Conservation (phyloP, 2,113 vertebrate species). For the Colistium nudipinnis region DNA sequence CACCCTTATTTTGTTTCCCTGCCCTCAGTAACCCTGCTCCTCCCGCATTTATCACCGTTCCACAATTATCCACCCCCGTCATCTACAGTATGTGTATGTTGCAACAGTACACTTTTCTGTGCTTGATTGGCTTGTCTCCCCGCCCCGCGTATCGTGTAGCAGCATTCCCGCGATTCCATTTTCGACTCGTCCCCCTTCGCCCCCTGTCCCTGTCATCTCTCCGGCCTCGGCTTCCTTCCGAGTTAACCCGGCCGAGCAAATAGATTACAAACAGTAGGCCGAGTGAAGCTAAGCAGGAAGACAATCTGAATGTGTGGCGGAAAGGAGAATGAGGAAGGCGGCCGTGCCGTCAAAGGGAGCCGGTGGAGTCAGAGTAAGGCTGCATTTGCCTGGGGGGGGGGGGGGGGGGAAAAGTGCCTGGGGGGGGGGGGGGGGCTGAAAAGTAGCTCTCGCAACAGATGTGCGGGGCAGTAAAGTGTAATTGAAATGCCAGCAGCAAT, state of each 20-base stretch:
- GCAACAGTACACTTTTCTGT: neutral
- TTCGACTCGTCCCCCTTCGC: neutral
- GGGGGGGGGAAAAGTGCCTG: no score
- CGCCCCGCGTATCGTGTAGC: slow-evolving; percentile 28
- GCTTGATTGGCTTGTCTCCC: slow-evolving; percentile 39
- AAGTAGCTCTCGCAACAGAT: slow-evolving; percentile 86
- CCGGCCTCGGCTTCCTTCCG: slow-evolving; percentile 59
- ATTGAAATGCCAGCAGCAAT: slow-evolving; percentile 89
- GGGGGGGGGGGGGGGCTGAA: slow-evolving; percentile 82
- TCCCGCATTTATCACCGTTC: slow-evolving; percentile 34
- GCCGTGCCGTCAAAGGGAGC: slow-evolving; percentile 73
- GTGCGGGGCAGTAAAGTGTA: slow-evolving; percentile 88
- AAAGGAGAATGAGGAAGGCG: slow-evolving; percentile 73
- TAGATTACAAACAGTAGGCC: slow-evolving; percentile 77
- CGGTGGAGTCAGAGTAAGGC: slow-evolving; percentile 80
- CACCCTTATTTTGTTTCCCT: slow-evolving; percentile 38
- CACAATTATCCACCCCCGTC: slow-evolving; percentile 32
- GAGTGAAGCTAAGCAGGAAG: slow-evolving; percentile 76
- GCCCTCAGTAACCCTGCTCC: slow-evolving; percentile 26
- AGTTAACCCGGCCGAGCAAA: slow-evolving; percentile 77
- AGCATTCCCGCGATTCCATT: slow-evolving; percentile 29
- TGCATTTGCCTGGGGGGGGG: slow-evolving; percentile 83
- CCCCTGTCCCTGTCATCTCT: slow-evolving; percentile 48
- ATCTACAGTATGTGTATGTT: slow-evolving; percentile 17
- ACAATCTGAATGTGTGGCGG: slow-evolving; percentile 81